These are phyloP conservation scores for Argopecten irradians DNA, from an alignment of 1,140 invertebrate species.

Conservation along the genomic window DNA sequence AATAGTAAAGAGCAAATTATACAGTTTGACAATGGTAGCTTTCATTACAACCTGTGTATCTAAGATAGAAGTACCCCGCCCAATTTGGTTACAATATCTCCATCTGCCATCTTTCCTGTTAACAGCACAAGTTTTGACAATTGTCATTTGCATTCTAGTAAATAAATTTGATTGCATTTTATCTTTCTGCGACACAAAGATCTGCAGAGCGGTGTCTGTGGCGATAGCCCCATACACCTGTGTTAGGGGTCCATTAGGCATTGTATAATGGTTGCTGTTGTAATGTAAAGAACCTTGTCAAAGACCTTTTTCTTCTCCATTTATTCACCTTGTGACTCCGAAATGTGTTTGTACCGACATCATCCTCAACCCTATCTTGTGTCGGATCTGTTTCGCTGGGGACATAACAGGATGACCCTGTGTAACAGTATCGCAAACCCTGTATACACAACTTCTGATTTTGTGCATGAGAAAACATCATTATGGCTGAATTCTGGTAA, in stretches of 20 bases:
- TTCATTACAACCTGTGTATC: not conserved
- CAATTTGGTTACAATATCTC: not conserved
- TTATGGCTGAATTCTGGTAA: not conserved
- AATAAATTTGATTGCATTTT: slow-evolving; percentile 4
- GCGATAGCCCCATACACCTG: not conserved
- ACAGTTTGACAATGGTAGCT: slow-evolving; percentile 5
- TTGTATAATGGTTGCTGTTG: not conserved
- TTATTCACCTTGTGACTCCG: not conserved
- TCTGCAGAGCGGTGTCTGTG: not conserved
- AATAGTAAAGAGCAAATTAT: not conserved
- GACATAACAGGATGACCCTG: not conserved
- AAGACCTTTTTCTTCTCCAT: not conserved
- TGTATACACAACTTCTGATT: not conserved
- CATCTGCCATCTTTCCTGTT: not conserved
- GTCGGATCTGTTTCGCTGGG: not conserved
- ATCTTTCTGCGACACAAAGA: not conserved
- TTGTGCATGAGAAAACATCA: slow-evolving; percentile 2
- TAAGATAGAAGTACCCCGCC: not conserved
- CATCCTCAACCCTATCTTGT: not conserved
- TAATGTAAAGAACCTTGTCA: not conserved
- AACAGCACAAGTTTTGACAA: not conserved
- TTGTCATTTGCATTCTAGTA: slow-evolving; percentile 17
- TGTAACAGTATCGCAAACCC: not conserved
- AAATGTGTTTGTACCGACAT: not conserved
- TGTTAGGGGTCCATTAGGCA: not conserved